Percentiles rank a stretch among this genome's conserved stretches.
Evolutionary conservation across 2,888 invertebrate species (phyloP).

Genomic region (Scelioninae gen. 1): DNA sequence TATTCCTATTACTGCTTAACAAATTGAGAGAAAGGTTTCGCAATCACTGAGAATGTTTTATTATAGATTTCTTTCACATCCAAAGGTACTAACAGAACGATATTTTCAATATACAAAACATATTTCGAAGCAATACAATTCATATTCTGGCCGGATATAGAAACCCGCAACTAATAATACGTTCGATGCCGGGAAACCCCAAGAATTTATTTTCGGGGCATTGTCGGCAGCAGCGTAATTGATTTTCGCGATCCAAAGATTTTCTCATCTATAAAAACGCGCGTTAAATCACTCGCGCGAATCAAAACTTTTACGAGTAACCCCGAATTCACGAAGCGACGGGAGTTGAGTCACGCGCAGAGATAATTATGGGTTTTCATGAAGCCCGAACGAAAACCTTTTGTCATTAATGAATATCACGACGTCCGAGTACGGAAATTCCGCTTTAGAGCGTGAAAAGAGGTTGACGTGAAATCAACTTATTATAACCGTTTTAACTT

Average conservation of each 20-base stretch:
- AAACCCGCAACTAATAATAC: slow-evolving; percentile 11
- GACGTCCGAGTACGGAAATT: slow-evolving; percentile 45
- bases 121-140: background rate
- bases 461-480: slow-evolving; percentile 27
- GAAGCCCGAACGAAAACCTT: slow-evolving; percentile 50
- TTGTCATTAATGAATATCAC: slow-evolving; percentile 62
- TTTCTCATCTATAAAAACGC: slow-evolving; percentile 34
- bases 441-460: slow-evolving; percentile 63
- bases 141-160: background rate
- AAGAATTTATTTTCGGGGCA: slow-evolving; percentile 7
- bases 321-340: slow-evolving; percentile 50
- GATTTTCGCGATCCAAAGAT: slow-evolving; percentile 35
- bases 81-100: no score
- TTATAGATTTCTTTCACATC: background rate
- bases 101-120: background rate
- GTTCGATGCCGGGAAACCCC: slow-evolving; percentile 1
- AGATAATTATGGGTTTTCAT: slow-evolving; percentile 75
- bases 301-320: slow-evolving; percentile 52
- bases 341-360: slow-evolving; percentile 68
- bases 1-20: slow-evolving; percentile 9
- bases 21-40: slow-evolving; percentile 31
- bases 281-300: slow-evolving; percentile 42
- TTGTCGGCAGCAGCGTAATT: slow-evolving; percentile 17
- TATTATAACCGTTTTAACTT: slow-evolving; percentile 53
- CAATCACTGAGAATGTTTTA: background rate